Percentiles rank a stretch among this genome's conserved stretches.
Conservation (phyloP, 2,888 invertebrate species). For the Hemaris fuciformis region DNA sequence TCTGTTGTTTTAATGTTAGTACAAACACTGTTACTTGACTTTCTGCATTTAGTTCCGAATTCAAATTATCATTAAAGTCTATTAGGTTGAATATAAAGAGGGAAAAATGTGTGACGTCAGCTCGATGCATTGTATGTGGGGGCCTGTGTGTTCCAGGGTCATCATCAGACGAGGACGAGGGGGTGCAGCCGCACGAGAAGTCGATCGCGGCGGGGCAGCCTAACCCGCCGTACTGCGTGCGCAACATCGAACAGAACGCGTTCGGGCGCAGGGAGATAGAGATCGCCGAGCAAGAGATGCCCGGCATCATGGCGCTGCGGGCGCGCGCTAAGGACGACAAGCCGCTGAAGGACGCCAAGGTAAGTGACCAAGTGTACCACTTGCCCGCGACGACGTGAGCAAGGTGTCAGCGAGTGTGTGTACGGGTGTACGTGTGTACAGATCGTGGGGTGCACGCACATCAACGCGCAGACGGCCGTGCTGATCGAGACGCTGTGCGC, state of each 20-base stretch:
- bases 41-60: too few species aligned
- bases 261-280: conserved; percentile 98
- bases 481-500: conserved; percentile 94
- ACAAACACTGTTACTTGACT: too few species aligned
- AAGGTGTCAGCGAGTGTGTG: not conserved
- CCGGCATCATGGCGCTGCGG: conserved; percentile 96
- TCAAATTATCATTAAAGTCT: too few species aligned
- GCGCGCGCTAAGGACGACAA: conserved; percentile 96
- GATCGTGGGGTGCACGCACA: conserved; percentile 98
- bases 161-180: conserved; percentile 95
- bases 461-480: conserved; percentile 99
- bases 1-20: too few species aligned
- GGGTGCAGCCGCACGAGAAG: conserved; percentile 94
- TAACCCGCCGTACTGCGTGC: conserved; percentile 95
- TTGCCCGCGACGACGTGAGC: too few species aligned
- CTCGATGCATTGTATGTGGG: too few species aligned
- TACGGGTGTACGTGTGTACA: conserved; percentile 39
- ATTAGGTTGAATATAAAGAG: too few species aligned
- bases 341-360: conserved; percentile 95
- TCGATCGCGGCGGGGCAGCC: conserved; percentile 92
- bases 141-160: conserved; percentile 85
- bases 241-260: conserved; percentile 95
- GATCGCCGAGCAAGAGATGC: conserved; percentile 99
- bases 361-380: conserved; percentile 30
- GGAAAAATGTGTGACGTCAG: not conserved